Evolutionary conservation across 2,797 vertebrate species (phyloP), one percentile per base, ranked within the genome.

Genomic region (Spinibarbus caldwelli): DNA sequence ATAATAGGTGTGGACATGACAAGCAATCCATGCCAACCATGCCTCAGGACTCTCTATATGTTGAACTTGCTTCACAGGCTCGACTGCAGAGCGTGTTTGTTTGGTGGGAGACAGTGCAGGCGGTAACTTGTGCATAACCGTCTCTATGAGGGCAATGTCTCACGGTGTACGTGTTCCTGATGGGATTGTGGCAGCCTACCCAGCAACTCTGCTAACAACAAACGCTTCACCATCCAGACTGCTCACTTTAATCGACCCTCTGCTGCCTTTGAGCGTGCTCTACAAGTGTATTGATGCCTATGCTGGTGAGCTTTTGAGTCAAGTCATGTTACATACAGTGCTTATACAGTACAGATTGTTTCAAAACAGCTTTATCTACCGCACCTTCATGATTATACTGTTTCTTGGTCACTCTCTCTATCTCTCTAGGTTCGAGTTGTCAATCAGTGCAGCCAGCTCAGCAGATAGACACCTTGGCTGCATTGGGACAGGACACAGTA

Each of bases 81-180:
- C 95, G 34, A 95, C 95, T 0, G 95, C 93, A 1, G 93, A 95
- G 73, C 92, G 94, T 0, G 92, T 96, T 2, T 96, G 95, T 86
- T 89, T 96, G 90, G 95, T 93, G 0, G 95, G 95, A 0, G 95
- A 96, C 93, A 96, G 95, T 43, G 95, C 95, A 0, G 95, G 95
- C 8, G 95, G 95, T 14, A 96, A 96, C 90, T 93, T 96, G 73
- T 95, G 95, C 89, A 93, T 96, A 90, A 95, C 95, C 0, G 95
- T 96, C 52, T 94, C 93, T 78, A 95, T 96, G 95, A 94, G 90
- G 83, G 95, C 95, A 49, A 85, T 95, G 0, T 87, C 93, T 86
- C 88, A 84, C 1, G 95, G 95, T 19, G 90, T 96, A 49, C 88
- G 94, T 1, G 88, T 94, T 36, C 94, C 95, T 0, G 93, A 95